These are phyloP conservation scores for Cotesia typhae DNA, from an alignment of 1,140 invertebrate species.

Conservation along the genomic window DNA sequence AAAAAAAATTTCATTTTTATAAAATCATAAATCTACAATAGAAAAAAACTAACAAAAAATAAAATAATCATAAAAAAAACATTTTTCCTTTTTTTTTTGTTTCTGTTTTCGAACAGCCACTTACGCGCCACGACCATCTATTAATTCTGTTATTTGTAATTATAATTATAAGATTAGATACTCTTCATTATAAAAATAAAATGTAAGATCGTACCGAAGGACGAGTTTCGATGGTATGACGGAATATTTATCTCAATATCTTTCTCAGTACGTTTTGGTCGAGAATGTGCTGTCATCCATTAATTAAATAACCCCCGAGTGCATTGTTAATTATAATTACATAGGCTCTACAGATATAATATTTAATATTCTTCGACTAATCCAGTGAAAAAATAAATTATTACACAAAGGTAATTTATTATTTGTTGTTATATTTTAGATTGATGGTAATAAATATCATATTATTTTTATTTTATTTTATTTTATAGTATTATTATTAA, in stretches of 20 bases:
- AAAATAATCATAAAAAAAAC: slow-evolving; percentile 19
- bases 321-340: slow-evolving; percentile 62
- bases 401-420: slow-evolving; percentile 63
- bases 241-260: neutral
- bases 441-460: slow-evolving; percentile 3
- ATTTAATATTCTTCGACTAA: slow-evolving; percentile 59
- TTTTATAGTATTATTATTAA: slow-evolving; percentile 2
- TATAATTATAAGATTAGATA: too few species aligned
- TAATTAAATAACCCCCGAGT: slow-evolving; percentile 52
- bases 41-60: slow-evolving; percentile 9
- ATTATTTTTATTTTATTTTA: slow-evolving; percentile 7
- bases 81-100: neutral
- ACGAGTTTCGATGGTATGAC: slow-evolving; percentile 51
- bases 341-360: slow-evolving; percentile 66
- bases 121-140: slow-evolving; percentile 41
- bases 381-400: slow-evolving; percentile 68
- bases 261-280: too few species aligned
- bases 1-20: too few species aligned
- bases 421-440: slow-evolving; percentile 36
- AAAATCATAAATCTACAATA: too few species aligned
- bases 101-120: slow-evolving; percentile 35
- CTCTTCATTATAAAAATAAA: slow-evolving; percentile 64
- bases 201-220: slow-evolving; percentile 63
- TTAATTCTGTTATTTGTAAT: slow-evolving; percentile 27
- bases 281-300: neutral